A percentile compares a stretch with the other conserved stretches of the same genome.
These are phyloP conservation scores for Chiroxiphia lanceolata DNA, from an alignment of 2,797 vertebrate genomes.

Conservation along the genomic window DNA sequence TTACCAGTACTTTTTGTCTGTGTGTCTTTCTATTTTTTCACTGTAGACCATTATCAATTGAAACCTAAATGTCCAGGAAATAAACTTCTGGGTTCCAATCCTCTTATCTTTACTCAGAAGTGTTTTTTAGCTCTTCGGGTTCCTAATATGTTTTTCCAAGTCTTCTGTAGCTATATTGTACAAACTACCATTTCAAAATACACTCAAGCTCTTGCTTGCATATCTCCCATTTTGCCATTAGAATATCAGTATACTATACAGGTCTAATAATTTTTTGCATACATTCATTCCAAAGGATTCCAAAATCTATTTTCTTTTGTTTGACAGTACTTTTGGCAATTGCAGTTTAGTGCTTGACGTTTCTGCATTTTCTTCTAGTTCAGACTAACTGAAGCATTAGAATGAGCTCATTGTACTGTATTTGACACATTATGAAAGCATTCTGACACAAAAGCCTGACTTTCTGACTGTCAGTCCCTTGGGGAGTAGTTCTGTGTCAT, in stretches of 20 bases:
- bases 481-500: background rate
- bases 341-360: background rate
- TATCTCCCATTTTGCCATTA: background rate
- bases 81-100: background rate
- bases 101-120: background rate
- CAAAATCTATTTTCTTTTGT: background rate
- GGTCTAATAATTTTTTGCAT: background rate
- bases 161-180: background rate
- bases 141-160: background rate
- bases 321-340: background rate
- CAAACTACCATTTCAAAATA: background rate
- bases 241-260: background rate
- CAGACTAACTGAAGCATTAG: background rate
- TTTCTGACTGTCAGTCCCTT: background rate
- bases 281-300: rapidly evolving
- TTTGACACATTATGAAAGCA: background rate
- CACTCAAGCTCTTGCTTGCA: background rate
- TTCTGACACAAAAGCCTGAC: background rate
- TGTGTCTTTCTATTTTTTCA: background rate
- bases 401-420: background rate
- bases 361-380: background rate
- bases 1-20: background rate
- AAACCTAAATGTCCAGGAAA: background rate
- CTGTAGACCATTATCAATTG: background rate
- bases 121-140: background rate